Conservation (phyloP, 2,888 invertebrate genomes). For the Leistus spinibarbis region DNA sequence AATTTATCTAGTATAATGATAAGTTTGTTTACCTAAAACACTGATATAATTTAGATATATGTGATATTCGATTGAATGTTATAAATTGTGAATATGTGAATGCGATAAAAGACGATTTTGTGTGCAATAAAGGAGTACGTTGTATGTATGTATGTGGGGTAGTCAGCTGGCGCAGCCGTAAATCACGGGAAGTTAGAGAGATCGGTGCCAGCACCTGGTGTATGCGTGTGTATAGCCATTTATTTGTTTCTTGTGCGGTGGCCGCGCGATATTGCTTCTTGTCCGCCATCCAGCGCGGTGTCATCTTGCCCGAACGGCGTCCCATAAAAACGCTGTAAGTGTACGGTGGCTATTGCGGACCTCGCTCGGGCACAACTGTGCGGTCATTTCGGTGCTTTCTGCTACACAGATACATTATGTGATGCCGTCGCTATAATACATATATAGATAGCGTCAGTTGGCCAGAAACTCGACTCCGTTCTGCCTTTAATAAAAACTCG, state of each 20-base stretch:
- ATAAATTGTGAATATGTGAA: no score
- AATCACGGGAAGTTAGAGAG: constrained; percentile 38
- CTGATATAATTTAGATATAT: no score
- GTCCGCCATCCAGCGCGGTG: constrained; percentile 29
- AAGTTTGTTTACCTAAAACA: no score
- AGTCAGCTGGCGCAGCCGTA: constrained; percentile 29
- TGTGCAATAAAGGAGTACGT: background rate
- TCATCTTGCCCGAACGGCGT: constrained; percentile 39
- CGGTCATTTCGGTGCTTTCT: constrained; percentile 43
- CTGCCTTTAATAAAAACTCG: constrained; percentile 36
- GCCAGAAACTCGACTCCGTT: background rate
- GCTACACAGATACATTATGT: constrained; percentile 41
- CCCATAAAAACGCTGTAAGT: constrained; percentile 48
- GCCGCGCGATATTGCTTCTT: constrained; percentile 48
- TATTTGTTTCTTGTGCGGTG: constrained; percentile 48
- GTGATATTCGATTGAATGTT: no score
- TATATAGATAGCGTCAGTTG: constrained; percentile 12
- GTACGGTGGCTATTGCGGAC: constrained; percentile 45
- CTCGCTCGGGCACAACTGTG: constrained; percentile 45
- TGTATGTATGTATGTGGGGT: background rate
- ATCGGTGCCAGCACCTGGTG: constrained; percentile 40
- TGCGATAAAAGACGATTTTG: no score
- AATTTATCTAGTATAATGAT: no score
- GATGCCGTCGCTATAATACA: background rate
- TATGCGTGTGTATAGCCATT: constrained; percentile 43